Conservation (phyloP, 2,797 vertebrate genomes). For the Poeciliopsis gracilis region DNA sequence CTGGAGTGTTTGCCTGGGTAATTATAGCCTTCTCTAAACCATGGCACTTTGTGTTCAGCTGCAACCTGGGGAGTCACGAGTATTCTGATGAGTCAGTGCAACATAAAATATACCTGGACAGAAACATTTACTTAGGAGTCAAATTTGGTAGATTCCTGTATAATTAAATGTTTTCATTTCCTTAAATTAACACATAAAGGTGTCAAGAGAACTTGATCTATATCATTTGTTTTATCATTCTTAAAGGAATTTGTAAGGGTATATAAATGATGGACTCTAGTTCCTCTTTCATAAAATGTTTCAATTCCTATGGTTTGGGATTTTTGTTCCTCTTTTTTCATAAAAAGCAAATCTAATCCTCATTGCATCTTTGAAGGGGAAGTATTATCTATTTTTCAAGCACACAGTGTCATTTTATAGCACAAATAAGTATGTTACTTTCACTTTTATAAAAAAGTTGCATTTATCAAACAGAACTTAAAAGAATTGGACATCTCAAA, state of each 20-base stretch:
- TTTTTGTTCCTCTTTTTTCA: slow-evolving; percentile 6
- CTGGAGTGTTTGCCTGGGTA: slow-evolving; percentile 88
- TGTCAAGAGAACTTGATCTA: neutral
- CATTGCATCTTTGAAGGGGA: neutral
- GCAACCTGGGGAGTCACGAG: slow-evolving; percentile 73
- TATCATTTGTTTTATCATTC: neutral
- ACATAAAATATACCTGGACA: neutral
- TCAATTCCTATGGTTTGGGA: neutral
- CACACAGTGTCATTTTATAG: too few relatives aligned
- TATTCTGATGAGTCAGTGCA: neutral
- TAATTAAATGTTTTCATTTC: neutral
- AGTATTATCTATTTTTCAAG: too few relatives aligned
- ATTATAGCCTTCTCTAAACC: slow-evolving; percentile 86
- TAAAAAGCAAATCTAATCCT: neutral
- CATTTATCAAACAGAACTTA: too few relatives aligned
- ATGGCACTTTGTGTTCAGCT: slow-evolving; percentile 83
- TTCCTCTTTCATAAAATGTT: slow-evolving; percentile 9
- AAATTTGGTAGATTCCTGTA: neutral
- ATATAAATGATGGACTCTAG: neutral
- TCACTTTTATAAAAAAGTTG: too few relatives aligned
- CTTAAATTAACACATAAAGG: neutral
- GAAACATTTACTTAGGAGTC: neutral
- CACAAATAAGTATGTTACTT: too few relatives aligned
- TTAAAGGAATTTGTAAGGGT: neutral
- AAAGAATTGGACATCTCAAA: too few relatives aligned